Base-by-base conservation (phyloP, 1,140 invertebrate genomes). In the Schmidtea mediterranea region DNA sequence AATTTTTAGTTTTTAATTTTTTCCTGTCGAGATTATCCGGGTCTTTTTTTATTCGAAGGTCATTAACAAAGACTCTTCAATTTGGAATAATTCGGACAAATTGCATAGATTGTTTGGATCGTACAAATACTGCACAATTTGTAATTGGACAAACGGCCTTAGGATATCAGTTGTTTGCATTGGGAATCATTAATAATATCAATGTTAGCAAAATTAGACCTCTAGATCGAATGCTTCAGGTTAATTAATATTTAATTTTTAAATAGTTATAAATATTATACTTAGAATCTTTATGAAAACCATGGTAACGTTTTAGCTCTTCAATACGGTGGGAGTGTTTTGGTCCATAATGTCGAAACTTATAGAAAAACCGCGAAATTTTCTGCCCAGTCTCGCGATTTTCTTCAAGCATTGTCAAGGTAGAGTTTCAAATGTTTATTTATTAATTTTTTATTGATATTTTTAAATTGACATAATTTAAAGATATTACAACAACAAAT, bases 61-160 rank as follows among this genome's bases (percentile, higher is more conserved):
- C 19, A 41, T 41, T 15, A 15, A 15, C 15, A 15, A 41, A 18
- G 15, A 9, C 18, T 19, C 9, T 36, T 10, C 87, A 98, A 69
- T 82, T 79, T 3, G 92, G 92, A 0, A 74, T 94, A 18, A 80
- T 90, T 2, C 71, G 92, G 51, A 89, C 90, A 0, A 98, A 98
- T 69, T 98, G 92, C 68, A 89, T 98, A 0, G 92, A 98, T 65
- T 98, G 90, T 63, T 71, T 98, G 32, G 92, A 98, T 69, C 72
- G 92, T 54, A 98, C 92, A 2, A 98, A 98, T 62, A 97, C 92
- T 0, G 90, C 90, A 0, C 90, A 97, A 67, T 97, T 95, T 72
- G 86, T 82, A n/a, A 76, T 98, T 55, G 89, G 87, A 21, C 90
- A 89, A 66, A 84, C 80, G 66, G 89, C 84, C 2, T 65, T 97